Evolutionary conservation across 2,113 vertebrate genomes (phyloP).

Genomic region (Gopherus evgoodei): DNA sequence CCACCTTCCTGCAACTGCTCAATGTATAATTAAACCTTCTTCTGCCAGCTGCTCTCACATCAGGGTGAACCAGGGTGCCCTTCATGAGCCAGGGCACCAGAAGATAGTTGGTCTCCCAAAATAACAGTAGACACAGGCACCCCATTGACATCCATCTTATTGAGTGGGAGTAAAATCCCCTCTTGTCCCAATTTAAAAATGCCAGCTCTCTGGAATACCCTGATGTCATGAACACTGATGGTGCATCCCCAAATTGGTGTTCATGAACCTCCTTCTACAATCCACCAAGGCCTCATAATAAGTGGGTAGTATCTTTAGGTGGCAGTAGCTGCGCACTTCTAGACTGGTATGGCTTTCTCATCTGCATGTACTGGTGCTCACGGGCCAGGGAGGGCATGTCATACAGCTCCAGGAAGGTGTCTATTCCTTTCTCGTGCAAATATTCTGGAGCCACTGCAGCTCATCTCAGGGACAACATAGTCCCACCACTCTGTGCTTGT

Average conservation of each 20-base stretch:
- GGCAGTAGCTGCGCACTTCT: not conserved
- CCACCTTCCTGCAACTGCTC: not conserved
- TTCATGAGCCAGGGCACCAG: not conserved
- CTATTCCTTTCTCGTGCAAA: not conserved
- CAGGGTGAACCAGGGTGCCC: not conserved
- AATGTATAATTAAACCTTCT: not conserved
- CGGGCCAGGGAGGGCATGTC: too few species aligned
- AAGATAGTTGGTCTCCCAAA: too few species aligned
- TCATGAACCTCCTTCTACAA: too few species aligned
- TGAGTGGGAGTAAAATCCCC: too few species aligned
- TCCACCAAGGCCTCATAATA: too few species aligned
- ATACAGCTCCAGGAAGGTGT: not conserved
- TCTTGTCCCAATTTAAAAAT: too few species aligned
- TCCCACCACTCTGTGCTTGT: not conserved
- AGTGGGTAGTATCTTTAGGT: not conserved
- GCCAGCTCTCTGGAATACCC: too few species aligned
- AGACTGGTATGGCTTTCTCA: not conserved
- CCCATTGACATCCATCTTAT: too few species aligned
- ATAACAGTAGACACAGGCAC: too few species aligned
- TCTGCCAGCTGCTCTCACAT: fast-evolving
- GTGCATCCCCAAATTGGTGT: too few species aligned
- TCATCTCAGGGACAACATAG: not conserved
- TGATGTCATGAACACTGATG: too few species aligned
- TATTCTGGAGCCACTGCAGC: not conserved
- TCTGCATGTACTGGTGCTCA: not conserved